phyloP scores from a whole-genome alignment of 1,140 invertebrate genomes.

The Asobara japonica region DNA sequence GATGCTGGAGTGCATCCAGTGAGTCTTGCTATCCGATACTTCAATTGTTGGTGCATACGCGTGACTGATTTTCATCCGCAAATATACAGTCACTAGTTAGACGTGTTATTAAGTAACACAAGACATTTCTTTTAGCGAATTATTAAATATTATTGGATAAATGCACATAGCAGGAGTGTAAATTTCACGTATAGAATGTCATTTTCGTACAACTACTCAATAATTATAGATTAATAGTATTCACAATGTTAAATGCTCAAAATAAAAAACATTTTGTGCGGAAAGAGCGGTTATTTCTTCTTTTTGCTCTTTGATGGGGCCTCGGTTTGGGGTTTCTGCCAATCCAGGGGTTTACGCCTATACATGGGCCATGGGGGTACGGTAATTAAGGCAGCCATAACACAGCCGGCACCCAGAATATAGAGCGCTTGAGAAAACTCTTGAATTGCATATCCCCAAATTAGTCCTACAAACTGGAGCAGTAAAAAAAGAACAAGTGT shows the following conservation, averaged over 20 bases:
- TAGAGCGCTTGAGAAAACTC: slow-evolving; percentile 96
- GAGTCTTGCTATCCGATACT: neutral
- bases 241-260: neutral
- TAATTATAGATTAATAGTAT: neutral
- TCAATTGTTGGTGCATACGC: slow-evolving; percentile 20
- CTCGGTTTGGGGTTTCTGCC: slow-evolving; percentile 80
- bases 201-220: neutral
- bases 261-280: neutral
- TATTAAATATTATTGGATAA: neutral
- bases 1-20: slow-evolving; percentile 27
- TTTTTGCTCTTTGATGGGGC: slow-evolving; percentile 53
- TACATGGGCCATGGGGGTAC: slow-evolving; percentile 96
- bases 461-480: slow-evolving; percentile 80
- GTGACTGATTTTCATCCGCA: neutral
- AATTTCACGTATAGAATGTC: neutral
- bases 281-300: slow-evolving; percentile 54
- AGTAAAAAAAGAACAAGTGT: slow-evolving; percentile 44
- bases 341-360: slow-evolving; percentile 85
- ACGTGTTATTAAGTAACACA: neutral
- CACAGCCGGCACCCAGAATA: slow-evolving; percentile 89
- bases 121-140: neutral
- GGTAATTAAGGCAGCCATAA: slow-evolving; percentile 83
- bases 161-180: neutral
- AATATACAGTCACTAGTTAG: neutral
- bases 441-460: slow-evolving; percentile 94